Base-by-base conservation (phyloP, 2,888 invertebrate genomes). In the Carpatolechia fugitivella region DNA sequence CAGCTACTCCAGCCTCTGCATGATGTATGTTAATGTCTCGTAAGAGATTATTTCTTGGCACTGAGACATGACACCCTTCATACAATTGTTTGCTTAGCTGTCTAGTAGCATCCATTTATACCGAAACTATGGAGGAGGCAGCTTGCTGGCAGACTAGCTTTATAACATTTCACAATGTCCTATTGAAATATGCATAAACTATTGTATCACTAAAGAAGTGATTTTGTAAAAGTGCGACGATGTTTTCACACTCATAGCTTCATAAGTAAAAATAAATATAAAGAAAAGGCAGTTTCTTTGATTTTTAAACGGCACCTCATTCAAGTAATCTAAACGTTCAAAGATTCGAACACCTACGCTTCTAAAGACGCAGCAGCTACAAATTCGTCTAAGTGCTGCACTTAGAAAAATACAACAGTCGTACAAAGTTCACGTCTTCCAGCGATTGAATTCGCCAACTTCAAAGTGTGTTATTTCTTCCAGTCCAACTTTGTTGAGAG, bases 41-140 rank as follows among this genome's bases (percentile, higher is more conserved):
- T 83, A 79, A 78, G 82, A 87, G 86, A 87, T 88, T 88, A 88
- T 86, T 83, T 82, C 84, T 88, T 87, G 89, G 88, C 88, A 85
- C 76, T 70, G 77, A 74, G 70, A 78, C 80, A 74, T 70, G 76
- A 74, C 68, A 70, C 73, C 69, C 72, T 73, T 71, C 72, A 74
- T 76, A 77, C 76, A 70, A 82, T 80, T 80, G 80, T 83, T 82
- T 82, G 77, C 77, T 76, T 73, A 76, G 70, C 72, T 77, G 74
- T 80, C 68, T 79, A 75, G n/a, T n/a, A n/a, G 72, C 76, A 79
- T 80, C 65, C 66, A 69, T 69, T 52, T 31, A 30, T 53, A 61
- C n/a, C 64, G 61, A 33, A 20, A 33, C 33, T 47, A 51, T 52
- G 40, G 52, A 52, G 49, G 53, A 54, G 31, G 40, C 50, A 52